Conservation (phyloP, 2,797 vertebrate species). For the Rhabdomys pumilio region DNA sequence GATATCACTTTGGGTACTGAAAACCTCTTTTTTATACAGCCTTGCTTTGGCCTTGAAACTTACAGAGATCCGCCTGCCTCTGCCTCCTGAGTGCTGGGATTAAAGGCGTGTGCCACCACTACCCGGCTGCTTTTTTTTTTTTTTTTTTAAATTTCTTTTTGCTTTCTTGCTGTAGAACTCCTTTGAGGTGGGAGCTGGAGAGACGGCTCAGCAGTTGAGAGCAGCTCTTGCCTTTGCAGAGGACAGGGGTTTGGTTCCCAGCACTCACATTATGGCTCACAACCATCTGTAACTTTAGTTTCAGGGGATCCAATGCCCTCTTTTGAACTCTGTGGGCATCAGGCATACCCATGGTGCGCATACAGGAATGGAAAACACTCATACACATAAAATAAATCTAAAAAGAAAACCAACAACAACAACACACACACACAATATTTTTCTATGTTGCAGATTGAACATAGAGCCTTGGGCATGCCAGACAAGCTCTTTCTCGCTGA, state of each 20-base stretch:
- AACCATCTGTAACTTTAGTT: background rate
- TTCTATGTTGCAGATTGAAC: background rate
- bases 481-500: background rate
- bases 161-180: conserved; percentile 25
- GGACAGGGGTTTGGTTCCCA: background rate
- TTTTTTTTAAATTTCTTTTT: conserved; percentile 26
- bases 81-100: background rate
- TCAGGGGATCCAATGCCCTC: background rate
- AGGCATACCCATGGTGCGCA: background rate
- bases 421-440: background rate
- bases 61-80: background rate
- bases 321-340: background rate
- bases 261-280: background rate
- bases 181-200: background rate
- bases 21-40: background rate
- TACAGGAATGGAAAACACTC: background rate
- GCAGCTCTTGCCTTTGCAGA: background rate
- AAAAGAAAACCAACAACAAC: background rate
- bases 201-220: background rate
- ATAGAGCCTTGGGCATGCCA: background rate
- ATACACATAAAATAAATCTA: background rate
- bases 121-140: background rate
- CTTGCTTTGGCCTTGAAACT: background rate
- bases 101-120: background rate
- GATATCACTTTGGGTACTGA: background rate